phyloP scores from a whole-genome alignment of 2,113 vertebrate species.

The Chlorodrepanis virens region DNA sequence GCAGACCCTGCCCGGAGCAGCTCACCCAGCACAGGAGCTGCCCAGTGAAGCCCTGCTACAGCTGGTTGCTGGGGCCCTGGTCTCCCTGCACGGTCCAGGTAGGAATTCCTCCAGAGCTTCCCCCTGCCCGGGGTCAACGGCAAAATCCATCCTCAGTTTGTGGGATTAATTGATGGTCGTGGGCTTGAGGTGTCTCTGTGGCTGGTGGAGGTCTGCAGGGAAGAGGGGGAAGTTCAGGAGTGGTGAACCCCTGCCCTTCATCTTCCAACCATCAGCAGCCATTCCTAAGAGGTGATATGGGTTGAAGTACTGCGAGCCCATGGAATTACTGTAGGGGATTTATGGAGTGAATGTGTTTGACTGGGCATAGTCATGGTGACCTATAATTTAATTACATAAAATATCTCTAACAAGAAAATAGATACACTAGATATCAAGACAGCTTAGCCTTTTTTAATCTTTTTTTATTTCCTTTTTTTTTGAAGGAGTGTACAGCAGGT shows the following conservation, averaged over 20 bases:
- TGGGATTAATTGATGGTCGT: neutral
- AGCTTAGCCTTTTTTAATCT: neutral
- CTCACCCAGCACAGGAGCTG: slow-evolving; percentile 87
- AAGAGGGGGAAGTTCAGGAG: neutral
- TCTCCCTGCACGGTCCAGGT: slow-evolving; percentile 87
- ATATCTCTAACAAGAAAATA: slow-evolving; percentile 31
- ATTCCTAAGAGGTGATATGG: neutral
- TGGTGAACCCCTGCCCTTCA: neutral
- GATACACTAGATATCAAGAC: neutral
- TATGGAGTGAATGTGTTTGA: neutral
- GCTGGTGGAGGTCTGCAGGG: neutral
- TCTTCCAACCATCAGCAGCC: neutral
- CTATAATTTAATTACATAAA: slow-evolving; percentile 59
- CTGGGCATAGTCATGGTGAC: slow-evolving; percentile 17
- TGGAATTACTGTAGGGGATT: slow-evolving; percentile 8
- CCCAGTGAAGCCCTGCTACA: slow-evolving; percentile 88
- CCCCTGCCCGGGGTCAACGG: fast-evolving
- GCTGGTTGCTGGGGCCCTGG: slow-evolving; percentile 88
- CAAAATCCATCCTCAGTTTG: neutral
- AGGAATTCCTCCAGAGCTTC: neutral
- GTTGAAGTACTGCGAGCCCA: neutral
- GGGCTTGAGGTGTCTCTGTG: neutral
- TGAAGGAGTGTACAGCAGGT: neutral
- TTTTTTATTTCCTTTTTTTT: neutral
- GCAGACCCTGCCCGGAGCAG: slow-evolving; percentile 84